Base-by-base conservation (phyloP, 2,113 vertebrate genomes). In the Telmatochromis sp. region DNA sequence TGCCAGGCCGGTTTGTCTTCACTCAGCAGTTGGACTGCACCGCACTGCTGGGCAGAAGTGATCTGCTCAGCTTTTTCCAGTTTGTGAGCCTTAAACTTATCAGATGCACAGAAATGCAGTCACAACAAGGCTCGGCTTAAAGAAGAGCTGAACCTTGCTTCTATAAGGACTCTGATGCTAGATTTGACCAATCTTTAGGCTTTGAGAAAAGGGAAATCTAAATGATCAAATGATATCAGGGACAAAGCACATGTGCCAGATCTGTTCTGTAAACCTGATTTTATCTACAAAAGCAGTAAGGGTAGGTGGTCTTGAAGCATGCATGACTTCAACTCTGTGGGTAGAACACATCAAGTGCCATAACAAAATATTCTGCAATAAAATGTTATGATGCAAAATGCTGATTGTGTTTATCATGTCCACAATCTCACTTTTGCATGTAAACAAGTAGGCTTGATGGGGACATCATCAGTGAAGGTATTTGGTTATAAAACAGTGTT, bases 1-100 rank as follows among this genome's bases (percentile, higher is more conserved):
- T 86, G 94, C 87, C 86, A 91, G 87, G 75, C 53, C 3, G 28
- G 7, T 91, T 92, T 85, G 73, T 91, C 90, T 90, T 54, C 51
- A 5, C 89, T 92, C 93, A 94, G 90, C 92, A 93, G 60, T 86
- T 90, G 89, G 88, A 89, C 87, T 80, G 53, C 11, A 89, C 82
- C 31, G 53, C 9, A 33, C 73, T 31, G 10, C 73, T 60, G 85
- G 40, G 71, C 81, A 87, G 85, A 93, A 94, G 85, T 85, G 82
- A 89, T 87, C 90, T 80, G 33, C 80, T 92, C 89, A 92, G 92
- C 90, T 86, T 58, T 91, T 92, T 89, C n/a, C 50, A 26, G 65
- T 13, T 17, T 58, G 15, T 50, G 53, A 55, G 45, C 1, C 17
- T 23, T 51, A 21, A 42, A 71, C 6, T 40, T 33, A 71, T 73